Evolutionary conservation across 2,888 invertebrate genomes (phyloP).

Genomic region (Drosophila mimetica): DNA sequence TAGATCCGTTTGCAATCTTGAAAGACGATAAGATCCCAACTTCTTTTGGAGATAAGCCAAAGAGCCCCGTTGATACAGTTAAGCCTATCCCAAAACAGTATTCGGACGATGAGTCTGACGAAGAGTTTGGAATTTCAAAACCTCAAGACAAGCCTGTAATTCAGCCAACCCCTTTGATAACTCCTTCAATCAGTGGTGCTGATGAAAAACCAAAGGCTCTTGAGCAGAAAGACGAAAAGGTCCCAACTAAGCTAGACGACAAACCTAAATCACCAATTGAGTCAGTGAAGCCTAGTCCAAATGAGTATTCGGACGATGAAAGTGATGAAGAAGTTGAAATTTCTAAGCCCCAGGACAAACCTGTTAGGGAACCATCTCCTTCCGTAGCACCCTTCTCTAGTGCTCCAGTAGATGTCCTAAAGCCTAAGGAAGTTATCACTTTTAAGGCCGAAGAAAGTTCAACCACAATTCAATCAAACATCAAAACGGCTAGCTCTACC

Average conservation of each 20-base stretch:
- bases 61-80: conserved; percentile 13
- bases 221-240: background rate
- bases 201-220: background rate
- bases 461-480: no score
- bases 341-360: background rate
- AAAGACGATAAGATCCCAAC: conserved; percentile 3
- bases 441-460: background rate
- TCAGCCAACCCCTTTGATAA: background rate
- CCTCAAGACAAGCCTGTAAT: background rate
- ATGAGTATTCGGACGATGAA: conserved; percentile 13
- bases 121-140: background rate
- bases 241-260: background rate
- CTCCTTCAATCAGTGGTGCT: background rate
- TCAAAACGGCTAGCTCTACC: no score
- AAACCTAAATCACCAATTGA: background rate
- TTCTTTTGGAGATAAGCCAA: background rate
- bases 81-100: conserved; percentile 18
- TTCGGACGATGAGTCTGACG: conserved; percentile 22
- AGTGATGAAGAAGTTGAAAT: background rate
- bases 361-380: background rate
- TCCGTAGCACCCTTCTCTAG: background rate
- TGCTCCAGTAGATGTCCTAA: background rate
- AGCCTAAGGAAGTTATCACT: background rate
- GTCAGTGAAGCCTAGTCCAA: background rate
- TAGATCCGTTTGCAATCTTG: background rate